A percentile compares a stretch with the other conserved stretches of the same genome.
phyloP scores from a whole-genome alignment of 1,140 invertebrate genomes.

The Bombus confusus region DNA sequence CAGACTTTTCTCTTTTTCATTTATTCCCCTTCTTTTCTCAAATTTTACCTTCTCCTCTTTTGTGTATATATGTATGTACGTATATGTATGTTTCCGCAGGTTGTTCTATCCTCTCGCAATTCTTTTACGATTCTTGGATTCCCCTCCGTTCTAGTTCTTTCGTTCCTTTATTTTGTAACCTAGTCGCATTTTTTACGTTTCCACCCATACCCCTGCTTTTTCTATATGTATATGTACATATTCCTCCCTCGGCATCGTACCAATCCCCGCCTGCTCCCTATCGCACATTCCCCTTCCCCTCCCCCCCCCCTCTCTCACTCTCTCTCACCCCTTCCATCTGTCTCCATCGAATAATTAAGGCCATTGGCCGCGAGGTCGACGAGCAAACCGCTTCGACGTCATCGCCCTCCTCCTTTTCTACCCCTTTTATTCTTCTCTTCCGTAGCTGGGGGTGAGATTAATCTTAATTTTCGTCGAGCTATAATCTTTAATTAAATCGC shows the following conservation, averaged over 20 bases:
- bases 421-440: constrained; percentile 16
- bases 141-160: neutral
- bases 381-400: constrained; percentile 54
- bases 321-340: constrained; percentile 3
- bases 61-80: neutral
- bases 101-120: neutral
- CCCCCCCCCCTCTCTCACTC: too few relatives aligned
- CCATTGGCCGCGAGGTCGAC: constrained; percentile 56
- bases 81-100: neutral
- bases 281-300: neutral
- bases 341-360: constrained; percentile 72
- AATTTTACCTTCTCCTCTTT: neutral
- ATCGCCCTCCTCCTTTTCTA: neutral
- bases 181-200: neutral
- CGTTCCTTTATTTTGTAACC: neutral
- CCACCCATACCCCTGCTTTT: neutral
- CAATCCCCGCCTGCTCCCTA: neutral
- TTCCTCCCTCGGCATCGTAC: neutral
- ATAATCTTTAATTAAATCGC: constrained; percentile 81
- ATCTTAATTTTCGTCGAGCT: constrained; percentile 78
- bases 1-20: too few relatives aligned
- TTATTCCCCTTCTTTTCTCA: neutral
- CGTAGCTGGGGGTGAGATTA: constrained; percentile 70
- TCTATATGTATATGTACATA: neutral
- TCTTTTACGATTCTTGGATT: neutral